Base-by-base conservation (phyloP, 2,113 vertebrate genomes). In the Myrmecophaga tridactyla region DNA sequence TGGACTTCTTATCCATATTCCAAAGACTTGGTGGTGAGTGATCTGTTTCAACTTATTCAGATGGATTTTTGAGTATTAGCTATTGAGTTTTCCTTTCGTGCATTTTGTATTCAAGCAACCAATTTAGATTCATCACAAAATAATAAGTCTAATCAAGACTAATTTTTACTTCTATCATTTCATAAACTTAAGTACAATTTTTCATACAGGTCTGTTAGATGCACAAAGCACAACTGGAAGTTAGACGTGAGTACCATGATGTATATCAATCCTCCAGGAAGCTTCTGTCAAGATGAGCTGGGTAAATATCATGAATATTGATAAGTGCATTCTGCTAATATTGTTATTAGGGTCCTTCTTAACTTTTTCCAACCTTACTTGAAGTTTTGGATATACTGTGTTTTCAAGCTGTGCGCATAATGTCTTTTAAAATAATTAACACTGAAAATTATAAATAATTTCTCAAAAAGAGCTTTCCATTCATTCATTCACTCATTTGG, bases 201-300 rank as follows among this genome's bases (percentile, higher is more conserved):
- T 62, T 39, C 39, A 69, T 58, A 36, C 95, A 99, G 99, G 94
- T 98, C 97, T 17, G 98, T 99, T 4, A 98, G 96, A 80, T 99
- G 99, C 92, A 99, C 98, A 1, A 99, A 99, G 56, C 99, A 99
- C 94, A 98, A 98, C 96, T 99, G 99, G 99, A 99, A 98, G 77
- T 83, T 99, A 36, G 98, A 99, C 20, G 97, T 98, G 62, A 98
- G 98, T 76, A 98, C 98, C 4, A 99, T 99, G 99, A 96, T 97
- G 86, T 99, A 99, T 8, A 93, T 98, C 73, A 99, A 99, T 27
- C 98, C 98, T 29, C 99, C 99, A 4, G 98, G 98, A 85, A 99
- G 99, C 97, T 99, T 99, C 97, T 90, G 95, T 62, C 99, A 99
- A 96, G 98, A 99, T 0, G 98, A 99, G 85, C 98, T 99, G 3